A percentile compares a stretch with the other conserved stretches of the same genome.
phyloP scores from a whole-genome alignment of 2,888 invertebrate genomes.

The Cataglyphis livida region DNA sequence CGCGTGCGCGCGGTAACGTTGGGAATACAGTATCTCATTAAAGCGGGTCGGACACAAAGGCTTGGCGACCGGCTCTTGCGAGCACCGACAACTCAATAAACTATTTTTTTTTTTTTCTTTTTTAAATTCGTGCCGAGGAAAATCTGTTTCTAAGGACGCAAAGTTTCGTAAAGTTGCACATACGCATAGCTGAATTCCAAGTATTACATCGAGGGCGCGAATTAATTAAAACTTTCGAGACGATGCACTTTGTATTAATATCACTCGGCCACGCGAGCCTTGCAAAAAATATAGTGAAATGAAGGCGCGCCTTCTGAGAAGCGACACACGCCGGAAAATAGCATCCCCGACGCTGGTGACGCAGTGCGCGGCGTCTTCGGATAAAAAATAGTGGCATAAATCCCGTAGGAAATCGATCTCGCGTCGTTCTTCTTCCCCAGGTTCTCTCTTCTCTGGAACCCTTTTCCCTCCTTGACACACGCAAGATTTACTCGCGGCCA shows the following conservation, averaged over 20 bases:
- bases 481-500: conserved; percentile 76
- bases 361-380: conserved; percentile 56
- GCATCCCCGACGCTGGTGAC: conserved; percentile 48
- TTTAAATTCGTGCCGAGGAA: conserved; percentile 10
- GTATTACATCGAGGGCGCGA: conserved; percentile 61
- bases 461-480: conserved; percentile 61
- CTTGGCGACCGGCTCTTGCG: background rate
- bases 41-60: conserved; percentile 30
- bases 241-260: conserved; percentile 65
- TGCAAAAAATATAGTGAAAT: conserved; percentile 54
- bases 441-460: conserved; percentile 27
- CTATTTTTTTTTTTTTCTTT: conserved; percentile 42
- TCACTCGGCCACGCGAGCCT: conserved; percentile 27
- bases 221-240: conserved; percentile 60
- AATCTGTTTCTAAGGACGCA: conserved; percentile 1
- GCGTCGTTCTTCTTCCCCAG: conserved; percentile 60
- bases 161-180: conserved; percentile 11
- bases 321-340: conserved; percentile 43
- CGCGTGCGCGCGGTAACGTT: background rate
- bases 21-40: conserved; percentile 13
- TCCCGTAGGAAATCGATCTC: conserved; percentile 76
- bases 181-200: background rate
- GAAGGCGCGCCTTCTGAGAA: conserved; percentile 58
- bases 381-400: conserved; percentile 79
- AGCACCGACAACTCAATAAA: conserved; percentile 32